Evolutionary conservation across 2,888 invertebrate genomes (phyloP).

Genomic region (Leptopilina drosophilae): DNA sequence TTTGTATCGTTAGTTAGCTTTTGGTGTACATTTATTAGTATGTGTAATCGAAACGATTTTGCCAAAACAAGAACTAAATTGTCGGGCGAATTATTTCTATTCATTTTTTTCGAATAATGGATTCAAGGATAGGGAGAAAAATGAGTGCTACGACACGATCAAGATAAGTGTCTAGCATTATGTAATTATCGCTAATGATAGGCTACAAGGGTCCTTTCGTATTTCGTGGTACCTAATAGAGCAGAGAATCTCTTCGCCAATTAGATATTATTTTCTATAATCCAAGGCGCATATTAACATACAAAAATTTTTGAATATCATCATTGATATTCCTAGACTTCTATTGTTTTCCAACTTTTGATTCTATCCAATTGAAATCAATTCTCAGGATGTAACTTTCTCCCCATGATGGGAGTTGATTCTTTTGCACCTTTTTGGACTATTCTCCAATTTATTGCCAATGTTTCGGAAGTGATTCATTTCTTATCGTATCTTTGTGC

Average conservation of each 20-base stretch:
- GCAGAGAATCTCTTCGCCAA: constrained; percentile 8
- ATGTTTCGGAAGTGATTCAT: constrained; percentile 33
- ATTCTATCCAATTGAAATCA: constrained; percentile 4
- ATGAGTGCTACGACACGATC: constrained; percentile 28
- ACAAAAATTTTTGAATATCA: not conserved
- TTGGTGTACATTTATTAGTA: too few relatives aligned
- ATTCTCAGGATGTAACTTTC: constrained; percentile 31
- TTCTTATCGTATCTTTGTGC: constrained; percentile 22
- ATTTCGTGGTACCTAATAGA: constrained; percentile 36
- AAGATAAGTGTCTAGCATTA: constrained; percentile 35
- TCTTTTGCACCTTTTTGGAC: constrained; percentile 29
- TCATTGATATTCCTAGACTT: too few relatives aligned
- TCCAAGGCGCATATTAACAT: not conserved
- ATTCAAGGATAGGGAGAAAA: constrained; percentile 28
- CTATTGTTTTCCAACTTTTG: not conserved
- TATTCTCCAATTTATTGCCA: constrained; percentile 34
- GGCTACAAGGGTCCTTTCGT: constrained; percentile 30
- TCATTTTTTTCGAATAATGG: constrained; percentile 26
- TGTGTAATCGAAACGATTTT: too few relatives aligned
- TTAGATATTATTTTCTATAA: constrained; percentile 33
- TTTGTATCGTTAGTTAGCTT: too few relatives aligned
- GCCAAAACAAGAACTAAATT: too few relatives aligned
- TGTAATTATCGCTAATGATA: constrained; percentile 38
- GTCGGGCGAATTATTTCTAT: not conserved
- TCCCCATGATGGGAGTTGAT: constrained; percentile 8